Percentiles rank a stretch among this genome's conserved stretches.
Evolutionary conservation across 1,140 invertebrate species (phyloP).

Genomic region (Propsilocerus akamusi): DNA sequence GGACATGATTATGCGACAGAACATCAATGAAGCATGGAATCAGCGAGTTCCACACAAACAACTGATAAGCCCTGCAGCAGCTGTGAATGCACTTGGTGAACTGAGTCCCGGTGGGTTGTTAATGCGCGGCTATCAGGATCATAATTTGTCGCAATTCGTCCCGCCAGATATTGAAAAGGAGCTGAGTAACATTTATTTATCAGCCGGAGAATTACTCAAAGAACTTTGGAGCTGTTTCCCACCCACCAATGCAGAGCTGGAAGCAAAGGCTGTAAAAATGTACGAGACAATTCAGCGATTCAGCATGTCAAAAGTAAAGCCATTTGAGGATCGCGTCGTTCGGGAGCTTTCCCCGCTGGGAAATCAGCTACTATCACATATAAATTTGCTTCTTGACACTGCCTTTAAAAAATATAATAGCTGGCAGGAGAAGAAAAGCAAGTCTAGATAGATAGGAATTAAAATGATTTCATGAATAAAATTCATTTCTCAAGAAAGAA

Average conservation of each 20-base stretch:
- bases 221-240: conserved; percentile 94
- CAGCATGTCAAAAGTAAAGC: conserved; percentile 66
- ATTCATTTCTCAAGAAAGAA: too few relatives aligned
- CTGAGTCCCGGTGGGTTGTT: conserved; percentile 81
- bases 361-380: conserved; percentile 64
- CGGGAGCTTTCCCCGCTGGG: conserved; percentile 58
- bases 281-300: conserved; percentile 75
- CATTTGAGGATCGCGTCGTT: conserved; percentile 64
- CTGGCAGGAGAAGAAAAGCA: conserved; percentile 58
- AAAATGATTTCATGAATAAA: too few relatives aligned
- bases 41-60: conserved; percentile 16
- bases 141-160: conserved; percentile 47
- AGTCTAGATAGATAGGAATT: conserved; percentile 19
- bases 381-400: conserved; percentile 65
- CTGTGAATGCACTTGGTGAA: conserved; percentile 69
- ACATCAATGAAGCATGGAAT: conserved; percentile 18
- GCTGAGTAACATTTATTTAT: conserved; percentile 63
- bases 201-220: conserved; percentile 67
- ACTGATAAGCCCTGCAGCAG: conserved; percentile 36
- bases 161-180: conserved; percentile 67
- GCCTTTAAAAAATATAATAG: conserved; percentile 65
- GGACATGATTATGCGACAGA: conserved; percentile 12
- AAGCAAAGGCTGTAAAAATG: conserved; percentile 69
- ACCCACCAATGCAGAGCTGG: conserved; percentile 52
- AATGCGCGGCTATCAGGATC: conserved; percentile 71